These are phyloP conservation scores for Drosophila limbata DNA, from an alignment of 2,888 invertebrate genomes.

Conservation along the genomic window DNA sequence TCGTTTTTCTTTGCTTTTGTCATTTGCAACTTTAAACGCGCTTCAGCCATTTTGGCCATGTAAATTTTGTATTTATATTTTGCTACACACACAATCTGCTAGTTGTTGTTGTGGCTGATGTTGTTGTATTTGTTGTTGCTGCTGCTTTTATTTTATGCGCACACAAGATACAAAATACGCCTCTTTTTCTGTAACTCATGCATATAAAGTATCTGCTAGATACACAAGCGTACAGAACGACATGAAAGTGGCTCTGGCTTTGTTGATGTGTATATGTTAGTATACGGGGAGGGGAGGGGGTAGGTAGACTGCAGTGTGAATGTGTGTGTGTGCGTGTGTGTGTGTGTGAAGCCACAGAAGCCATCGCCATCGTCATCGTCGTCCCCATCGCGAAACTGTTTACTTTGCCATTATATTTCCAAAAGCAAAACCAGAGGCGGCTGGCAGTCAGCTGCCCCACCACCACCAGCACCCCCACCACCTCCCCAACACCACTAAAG, in stretches of 20 bases:
- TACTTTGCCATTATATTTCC: constrained; percentile 72
- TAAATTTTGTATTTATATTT: constrained; percentile 69
- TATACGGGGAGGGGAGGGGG: not conserved
- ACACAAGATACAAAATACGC: constrained; percentile 69
- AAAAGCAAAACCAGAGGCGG: constrained; percentile 64
- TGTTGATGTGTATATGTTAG: constrained; percentile 23
- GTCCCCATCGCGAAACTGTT: constrained; percentile 65
- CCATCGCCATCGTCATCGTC: constrained; percentile 32
- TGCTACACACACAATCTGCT: constrained; percentile 38
- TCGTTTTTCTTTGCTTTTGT: constrained; percentile 9
- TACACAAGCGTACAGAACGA: constrained; percentile 66
- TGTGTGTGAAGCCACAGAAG: constrained; percentile 41
- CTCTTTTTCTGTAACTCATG: constrained; percentile 79
- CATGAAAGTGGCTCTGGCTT: constrained; percentile 52
- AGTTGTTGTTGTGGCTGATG: constrained; percentile 23
- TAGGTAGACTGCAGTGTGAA: constrained; percentile 22
- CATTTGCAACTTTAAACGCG: constrained; percentile 29
- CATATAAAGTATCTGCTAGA: constrained; percentile 81
- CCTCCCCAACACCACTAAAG: not conserved
- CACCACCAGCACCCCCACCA: not conserved
- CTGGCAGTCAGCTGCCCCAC: constrained; percentile 37
- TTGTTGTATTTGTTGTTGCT: constrained; percentile 20
- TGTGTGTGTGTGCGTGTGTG: constrained; percentile 10
- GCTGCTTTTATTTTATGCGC: constrained; percentile 60
- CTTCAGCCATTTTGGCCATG: constrained; percentile 60